Percentiles rank a stretch among this genome's conserved stretches.
phyloP scores from a whole-genome alignment of 2,113 vertebrate species.

The Pungitius pungitius region DNA sequence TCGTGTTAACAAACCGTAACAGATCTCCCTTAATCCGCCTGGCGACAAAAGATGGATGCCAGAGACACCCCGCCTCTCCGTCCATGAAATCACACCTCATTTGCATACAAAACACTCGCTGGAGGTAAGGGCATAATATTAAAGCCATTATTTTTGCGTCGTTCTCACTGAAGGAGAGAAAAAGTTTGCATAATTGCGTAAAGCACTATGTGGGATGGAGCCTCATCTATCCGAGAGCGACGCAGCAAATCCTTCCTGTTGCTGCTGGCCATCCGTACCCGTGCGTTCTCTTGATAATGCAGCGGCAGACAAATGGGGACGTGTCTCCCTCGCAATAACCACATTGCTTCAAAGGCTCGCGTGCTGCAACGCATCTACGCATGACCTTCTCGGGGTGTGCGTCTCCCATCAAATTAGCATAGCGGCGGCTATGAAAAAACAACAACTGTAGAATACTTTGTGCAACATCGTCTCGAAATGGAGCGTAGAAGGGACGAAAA shows the following conservation, averaged over 20 bases:
- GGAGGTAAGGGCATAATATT: conserved; percentile 83
- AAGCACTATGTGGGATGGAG: conserved; percentile 66
- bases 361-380: conserved; percentile 48
- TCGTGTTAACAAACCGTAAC: conserved; percentile 84
- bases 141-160: conserved; percentile 80
- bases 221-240: conserved; percentile 69
- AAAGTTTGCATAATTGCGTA: conserved; percentile 81
- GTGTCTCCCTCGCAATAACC: conserved; percentile 44
- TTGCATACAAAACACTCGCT: conserved; percentile 81
- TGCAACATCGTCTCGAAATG: conserved; percentile 32
- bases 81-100: conserved; percentile 80
- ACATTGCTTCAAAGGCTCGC: conserved; percentile 58
- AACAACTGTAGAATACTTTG: neutral
- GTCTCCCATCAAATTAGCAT: conserved; percentile 53
- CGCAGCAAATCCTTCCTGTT: conserved; percentile 78
- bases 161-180: conserved; percentile 68
- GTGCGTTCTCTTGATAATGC: conserved; percentile 79
- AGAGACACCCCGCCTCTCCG: conserved; percentile 76
- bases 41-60: conserved; percentile 81
- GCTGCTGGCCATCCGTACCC: conserved; percentile 74
- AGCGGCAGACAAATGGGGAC: conserved; percentile 60
- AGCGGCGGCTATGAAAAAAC: conserved; percentile 13
- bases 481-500: neutral
- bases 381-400: conserved; percentile 66
- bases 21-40: conserved; percentile 81